These are phyloP conservation scores for western clawed frog (Xenopus tropicalis) DNA, from an alignment of 2,113 vertebrate genomes.

Conservation along the genomic window DNA sequence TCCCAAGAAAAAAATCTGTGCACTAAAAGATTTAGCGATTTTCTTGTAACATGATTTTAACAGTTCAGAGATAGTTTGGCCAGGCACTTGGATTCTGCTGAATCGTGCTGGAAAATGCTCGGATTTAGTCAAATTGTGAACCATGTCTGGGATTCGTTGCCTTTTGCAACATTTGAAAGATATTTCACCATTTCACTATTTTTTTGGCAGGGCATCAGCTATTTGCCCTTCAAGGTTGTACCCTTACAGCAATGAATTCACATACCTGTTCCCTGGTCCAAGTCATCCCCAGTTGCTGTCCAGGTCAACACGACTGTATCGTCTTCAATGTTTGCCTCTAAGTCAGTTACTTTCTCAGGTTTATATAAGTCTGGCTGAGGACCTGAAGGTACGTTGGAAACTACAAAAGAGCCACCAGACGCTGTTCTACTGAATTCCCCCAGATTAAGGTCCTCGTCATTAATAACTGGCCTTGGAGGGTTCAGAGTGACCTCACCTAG, in stretches of 20 bases:
- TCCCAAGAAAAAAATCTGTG: too few relatives aligned
- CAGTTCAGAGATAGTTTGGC: too few relatives aligned
- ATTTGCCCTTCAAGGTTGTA: too few relatives aligned
- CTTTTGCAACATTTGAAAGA: too few relatives aligned
- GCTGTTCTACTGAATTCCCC: conserved; percentile 58
- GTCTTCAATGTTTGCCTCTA: conserved; percentile 49
- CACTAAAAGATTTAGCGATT: too few relatives aligned
- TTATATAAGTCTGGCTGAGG: conserved; percentile 23
- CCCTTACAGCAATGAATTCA: neutral
- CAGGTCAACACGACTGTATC: conserved; percentile 54
- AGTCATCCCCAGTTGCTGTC: conserved; percentile 62
- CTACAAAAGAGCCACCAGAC: conserved; percentile 55
- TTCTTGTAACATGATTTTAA: too few relatives aligned
- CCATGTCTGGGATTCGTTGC: too few relatives aligned
- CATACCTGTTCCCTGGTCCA: conserved; percentile 61
- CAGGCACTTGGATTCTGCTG: too few relatives aligned
- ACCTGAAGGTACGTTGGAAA: conserved; percentile 28
- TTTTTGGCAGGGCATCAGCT: too few relatives aligned
- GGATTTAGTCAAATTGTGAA: too few relatives aligned
- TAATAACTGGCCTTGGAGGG: conserved; percentile 45
- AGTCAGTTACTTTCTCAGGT: conserved; percentile 59
- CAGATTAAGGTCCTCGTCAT: conserved; percentile 40
- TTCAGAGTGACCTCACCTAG: conserved; percentile 59
- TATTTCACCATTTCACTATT: too few relatives aligned
- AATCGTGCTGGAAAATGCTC: too few relatives aligned